Base-by-base conservation (phyloP, 2,888 invertebrate genomes). In the Xestia sexstrigata region DNA sequence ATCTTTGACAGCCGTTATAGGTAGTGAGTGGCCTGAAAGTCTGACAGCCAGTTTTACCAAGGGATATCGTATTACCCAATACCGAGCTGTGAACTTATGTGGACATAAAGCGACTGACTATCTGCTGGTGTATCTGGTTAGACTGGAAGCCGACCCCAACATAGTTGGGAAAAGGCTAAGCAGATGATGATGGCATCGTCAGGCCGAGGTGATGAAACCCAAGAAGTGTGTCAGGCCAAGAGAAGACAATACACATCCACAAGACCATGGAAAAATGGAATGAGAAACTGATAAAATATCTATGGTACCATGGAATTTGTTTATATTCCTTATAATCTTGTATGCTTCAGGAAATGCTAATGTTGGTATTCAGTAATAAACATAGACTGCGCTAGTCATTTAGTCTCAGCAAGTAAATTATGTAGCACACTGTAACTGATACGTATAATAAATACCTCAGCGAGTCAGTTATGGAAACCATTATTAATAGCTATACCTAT, bases 391-490 rank as follows among this genome's bases (percentile, higher is more conserved):
- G 17, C 42, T 68, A 60, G n/a, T 45, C 9, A 82, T 69, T 63
- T 58, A 68, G 49, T 77, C 15, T 62, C 47, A 42, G 82, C 60
- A 65, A 65, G 70, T 83, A 39, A 78, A 69, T 83, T 70, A 80
- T 76, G 81, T 81, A 71, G 60, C 62, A 77, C 81, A 68, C 52
- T 82, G 76, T 71, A 68, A 79, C 76, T 71, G 55, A 78, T 68
- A 77, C 49, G 26, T 81, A 83, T 71, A 68, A 68, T 71, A 83
- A 58, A 78, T 78, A 49, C 39, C 26, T 81, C 45, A 35, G 39
- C 23, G 42, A 15, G 52, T 42, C 55, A 62, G 42, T 42, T 60
- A 47, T 47, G 67, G 35, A 71, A 60, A 49, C 17, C 45, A 76
- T 45, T 70, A 82, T 69, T 69, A 45, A 58, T 74, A 62, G 15